Evolutionary conservation across 2,888 invertebrate species (phyloP), one percentile per base, ranked within the genome.

Genomic region (Saturnia japonica): DNA sequence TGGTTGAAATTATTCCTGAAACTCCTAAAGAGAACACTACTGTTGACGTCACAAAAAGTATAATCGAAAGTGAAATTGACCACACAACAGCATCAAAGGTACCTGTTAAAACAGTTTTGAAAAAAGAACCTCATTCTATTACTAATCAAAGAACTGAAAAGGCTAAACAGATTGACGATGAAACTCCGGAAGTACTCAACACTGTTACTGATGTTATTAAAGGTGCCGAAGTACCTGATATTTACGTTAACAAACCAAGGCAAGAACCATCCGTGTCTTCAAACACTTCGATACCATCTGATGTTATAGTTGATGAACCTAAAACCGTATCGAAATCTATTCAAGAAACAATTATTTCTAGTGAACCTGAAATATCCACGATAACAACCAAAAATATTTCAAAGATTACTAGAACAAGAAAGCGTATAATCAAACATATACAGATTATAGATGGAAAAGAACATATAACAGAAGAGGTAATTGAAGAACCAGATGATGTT

Each of bases 401-500:
- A 80, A 95, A 96, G 84, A 95, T 97, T 19, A 96, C 97, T 43
- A 95, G 96, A 74, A 96, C 96, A 79, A 96, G 96, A 42, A 95
- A 96, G 72, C 95, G 96, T 77, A 96, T 97, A 25, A 96, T 98
- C 64, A 95, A 96, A 78, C 96, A 96, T 77, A 95, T 97, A n/a
- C 96, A 96, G 42, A 96, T 97, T 11, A 95, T 97, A 73, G 96
- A 98, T 85, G 98, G 98, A 0, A 96, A 97, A 87, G 97, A 98
- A 87, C 96, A 96, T 74, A 95, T 97, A 0, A 96, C 96, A 0
- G 97, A 98, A 89, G 97, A 98, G 90, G 93, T 97, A 0, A 95
- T 97, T 69, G 97, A 98, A 82, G 97, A 97, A 86, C 97, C 98
- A 0, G 97, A 96, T 84, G 96, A 96, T 82, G 91, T 96, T 9